Percentiles rank a stretch among this genome's conserved stretches.
Evolutionary conservation across 1,140 invertebrate genomes (phyloP).

Genomic region (Acromyrmex echinatior): DNA sequence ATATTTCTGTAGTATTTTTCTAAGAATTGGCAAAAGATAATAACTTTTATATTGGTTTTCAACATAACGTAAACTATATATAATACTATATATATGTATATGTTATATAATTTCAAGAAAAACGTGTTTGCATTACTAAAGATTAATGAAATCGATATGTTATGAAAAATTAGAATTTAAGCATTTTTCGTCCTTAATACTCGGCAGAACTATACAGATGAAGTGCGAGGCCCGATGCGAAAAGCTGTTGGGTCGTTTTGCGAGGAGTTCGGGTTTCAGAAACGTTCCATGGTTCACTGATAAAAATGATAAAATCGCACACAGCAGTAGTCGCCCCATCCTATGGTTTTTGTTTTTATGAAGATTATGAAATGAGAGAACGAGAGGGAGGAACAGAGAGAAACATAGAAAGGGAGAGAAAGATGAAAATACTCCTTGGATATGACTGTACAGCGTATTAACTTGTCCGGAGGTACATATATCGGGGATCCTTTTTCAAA

Average conservation of each 20-base stretch:
- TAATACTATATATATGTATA: not conserved
- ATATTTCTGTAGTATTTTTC: slow-evolving; percentile 25
- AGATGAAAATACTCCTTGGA: slow-evolving; percentile 81
- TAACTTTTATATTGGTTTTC: slow-evolving; percentile 30
- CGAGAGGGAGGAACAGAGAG: slow-evolving; percentile 39
- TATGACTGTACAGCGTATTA: slow-evolving; percentile 86
- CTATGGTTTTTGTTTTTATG: slow-evolving; percentile 47
- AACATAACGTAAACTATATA: not conserved
- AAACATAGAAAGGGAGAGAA: slow-evolving; percentile 61
- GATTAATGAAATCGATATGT: slow-evolving; percentile 19
- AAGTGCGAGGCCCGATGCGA: slow-evolving; percentile 36
- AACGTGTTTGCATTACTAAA: slow-evolving; percentile 32
- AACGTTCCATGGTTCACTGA: slow-evolving; percentile 20
- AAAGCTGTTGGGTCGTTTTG: slow-evolving; percentile 49
- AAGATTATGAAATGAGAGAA: slow-evolving; percentile 12
- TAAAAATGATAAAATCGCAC: slow-evolving; percentile 51
- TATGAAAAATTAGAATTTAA: slow-evolving; percentile 42
- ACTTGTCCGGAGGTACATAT: slow-evolving; percentile 84
- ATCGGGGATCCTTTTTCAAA: slow-evolving; percentile 84
- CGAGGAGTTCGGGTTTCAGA: slow-evolving; percentile 17
- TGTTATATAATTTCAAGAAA: slow-evolving; percentile 4
- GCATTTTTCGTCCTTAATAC: slow-evolving; percentile 28
- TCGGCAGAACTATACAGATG: slow-evolving; percentile 32
- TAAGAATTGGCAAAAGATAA: slow-evolving; percentile 23
- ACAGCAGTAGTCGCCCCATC: slow-evolving; percentile 48